These are phyloP conservation scores for Leptopilina clavipes DNA, from an alignment of 1,140 invertebrate species.

Conservation along the genomic window DNA sequence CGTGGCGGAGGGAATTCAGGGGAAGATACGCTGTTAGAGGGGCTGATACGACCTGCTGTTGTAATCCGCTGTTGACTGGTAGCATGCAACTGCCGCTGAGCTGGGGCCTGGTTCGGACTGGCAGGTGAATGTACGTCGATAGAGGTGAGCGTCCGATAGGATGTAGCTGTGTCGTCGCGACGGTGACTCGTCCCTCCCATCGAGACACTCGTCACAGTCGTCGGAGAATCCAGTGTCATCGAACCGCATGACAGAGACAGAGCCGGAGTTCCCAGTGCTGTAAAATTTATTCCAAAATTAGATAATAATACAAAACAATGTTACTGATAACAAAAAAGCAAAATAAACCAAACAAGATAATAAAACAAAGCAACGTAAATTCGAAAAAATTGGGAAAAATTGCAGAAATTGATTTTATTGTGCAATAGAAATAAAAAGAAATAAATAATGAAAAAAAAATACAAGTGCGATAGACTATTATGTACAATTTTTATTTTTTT, in stretches of 20 bases:
- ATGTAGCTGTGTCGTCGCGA: conserved; percentile 75
- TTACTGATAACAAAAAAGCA: not conserved
- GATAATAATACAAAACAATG: not conserved
- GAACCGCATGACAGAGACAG: conserved; percentile 79
- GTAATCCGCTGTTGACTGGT: conserved; percentile 72
- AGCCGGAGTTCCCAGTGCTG: conserved; percentile 73
- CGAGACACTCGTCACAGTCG: conserved; percentile 75
- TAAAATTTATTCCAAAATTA: conserved; percentile 31
- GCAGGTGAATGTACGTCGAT: conserved; percentile 75
- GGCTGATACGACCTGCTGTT: conserved; percentile 76
- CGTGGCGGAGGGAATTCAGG: conserved; percentile 70
- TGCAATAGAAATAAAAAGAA: not conserved
- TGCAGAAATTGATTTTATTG: too few relatives aligned
- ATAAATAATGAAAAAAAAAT: not conserved
- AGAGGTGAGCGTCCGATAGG: conserved; percentile 75
- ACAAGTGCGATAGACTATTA: too few relatives aligned
- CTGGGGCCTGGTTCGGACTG: conserved; percentile 71
- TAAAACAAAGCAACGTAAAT: not conserved
- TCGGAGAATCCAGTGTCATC: conserved; percentile 78
- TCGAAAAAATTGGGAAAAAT: too few relatives aligned
- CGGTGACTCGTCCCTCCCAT: conserved; percentile 73
- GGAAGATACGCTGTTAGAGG: conserved; percentile 75
- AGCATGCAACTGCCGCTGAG: conserved; percentile 65
- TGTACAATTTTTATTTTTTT: too few relatives aligned
- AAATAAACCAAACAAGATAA: not conserved